Conservation (phyloP, 35 echinoderm and acorn worm species). For the Ophiothrix spiculata region DNA sequence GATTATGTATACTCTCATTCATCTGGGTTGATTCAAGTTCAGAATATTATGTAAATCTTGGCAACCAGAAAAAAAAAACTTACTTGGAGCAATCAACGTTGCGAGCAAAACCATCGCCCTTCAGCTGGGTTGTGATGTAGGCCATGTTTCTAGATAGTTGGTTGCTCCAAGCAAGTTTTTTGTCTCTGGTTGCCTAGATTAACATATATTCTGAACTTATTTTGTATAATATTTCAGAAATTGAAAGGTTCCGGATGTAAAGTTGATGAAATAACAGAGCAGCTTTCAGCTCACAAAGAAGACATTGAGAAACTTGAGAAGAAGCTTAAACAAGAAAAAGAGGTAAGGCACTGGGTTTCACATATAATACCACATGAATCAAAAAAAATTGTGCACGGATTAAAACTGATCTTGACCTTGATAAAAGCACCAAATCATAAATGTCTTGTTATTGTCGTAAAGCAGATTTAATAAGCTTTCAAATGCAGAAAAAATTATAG, state of each 20-base stretch:
- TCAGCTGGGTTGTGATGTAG: background rate
- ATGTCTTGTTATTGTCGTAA: no score
- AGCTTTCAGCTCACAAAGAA: constrained; percentile 55
- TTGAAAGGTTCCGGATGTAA: constrained; percentile 78
- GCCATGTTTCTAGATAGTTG: background rate
- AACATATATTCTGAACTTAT: background rate
- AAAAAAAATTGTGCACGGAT: no score
- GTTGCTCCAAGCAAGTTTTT: background rate
- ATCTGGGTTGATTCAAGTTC: no score
- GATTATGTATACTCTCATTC: no score
- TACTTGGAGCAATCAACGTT: background rate
- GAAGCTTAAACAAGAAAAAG: constrained; percentile 55
- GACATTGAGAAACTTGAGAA: constrained; percentile 75
- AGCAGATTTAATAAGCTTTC: no score
- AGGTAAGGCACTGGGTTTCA: no score
- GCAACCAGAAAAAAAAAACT: no score
- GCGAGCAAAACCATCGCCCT: background rate
- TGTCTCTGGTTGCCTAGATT: background rate
- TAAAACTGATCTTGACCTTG: no score
- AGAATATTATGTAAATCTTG: background rate
- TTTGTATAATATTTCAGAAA: constrained; percentile 44
- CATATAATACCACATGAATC: no score
- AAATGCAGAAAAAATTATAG: no score
- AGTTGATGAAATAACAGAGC: constrained; percentile 59
- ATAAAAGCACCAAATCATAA: no score